Evolutionary conservation across 2,113 vertebrate species (phyloP), one percentile per base, ranked within the genome.

Genomic region (Drymodes brunneopygia): DNA sequence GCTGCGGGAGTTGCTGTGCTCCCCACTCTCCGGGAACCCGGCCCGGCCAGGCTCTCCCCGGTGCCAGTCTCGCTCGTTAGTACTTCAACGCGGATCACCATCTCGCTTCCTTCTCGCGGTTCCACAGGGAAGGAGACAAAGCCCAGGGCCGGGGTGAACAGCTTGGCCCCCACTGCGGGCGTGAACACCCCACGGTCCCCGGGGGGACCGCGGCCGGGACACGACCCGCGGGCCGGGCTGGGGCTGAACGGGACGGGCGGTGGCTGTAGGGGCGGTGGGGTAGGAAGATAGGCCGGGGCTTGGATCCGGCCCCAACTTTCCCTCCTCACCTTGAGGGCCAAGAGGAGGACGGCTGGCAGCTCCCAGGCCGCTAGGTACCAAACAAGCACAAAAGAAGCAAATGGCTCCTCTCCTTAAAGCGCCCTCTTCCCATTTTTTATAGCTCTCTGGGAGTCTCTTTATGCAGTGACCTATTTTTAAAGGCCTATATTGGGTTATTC

Each of bases 401-500:
- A 95, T 97, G 97, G 93, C 95, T 96, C 73, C 95, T 97, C 90
- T 97, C 96, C 95, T 97, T 97, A 97, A 97, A 98, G 97, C 94
- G 96, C 92, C 97, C 96, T 95, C 95, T 88, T 82, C 95, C 96
- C 92, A 92, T 96, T 96, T 96, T 96, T 96, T 97, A 97, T 97
- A 79, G 97, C 97, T 97, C 97, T 96, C 94, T 97, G 96, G 97
- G 97, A 97, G 97, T 97, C 96, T 97, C 97, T 97, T 97, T 97
- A 97, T 97, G 96, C 96, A 94, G 96, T 97, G 97, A 97, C 97
- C 97, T 97, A 97, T 97, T 97, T 97, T 97, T 97, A 97, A 97
- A 97, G 97, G 95, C 96, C 96, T 97, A 90, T 97, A 97, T 97
- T 97, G 97, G 96, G 96, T 96, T 97, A 97, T 97, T 97, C 95